Percentiles rank a stretch among this genome's conserved stretches.
Evolutionary conservation across 2,797 vertebrate species (phyloP).

Genomic region (Galago senegalensis): DNA sequence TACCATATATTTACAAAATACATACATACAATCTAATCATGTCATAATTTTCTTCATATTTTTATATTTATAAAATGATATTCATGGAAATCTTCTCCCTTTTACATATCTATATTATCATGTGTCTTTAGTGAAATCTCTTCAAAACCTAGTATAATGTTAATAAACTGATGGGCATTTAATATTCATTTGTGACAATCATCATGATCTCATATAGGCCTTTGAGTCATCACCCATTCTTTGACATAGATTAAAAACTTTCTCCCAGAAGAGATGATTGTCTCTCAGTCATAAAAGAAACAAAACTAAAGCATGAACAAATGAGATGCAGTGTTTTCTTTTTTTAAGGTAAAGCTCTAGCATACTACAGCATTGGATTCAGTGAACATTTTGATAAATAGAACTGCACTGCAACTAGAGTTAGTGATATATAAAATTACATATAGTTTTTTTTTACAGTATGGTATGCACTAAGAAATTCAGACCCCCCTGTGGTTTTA

Average conservation of each 20-base stretch:
- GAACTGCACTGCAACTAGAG: conserved; percentile 51
- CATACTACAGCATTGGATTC: conserved; percentile 11
- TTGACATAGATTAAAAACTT: conserved; percentile 56
- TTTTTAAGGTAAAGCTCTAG: conserved; percentile 38
- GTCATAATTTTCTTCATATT: conserved; percentile 57
- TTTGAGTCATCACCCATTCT: conserved; percentile 73
- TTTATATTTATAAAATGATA: conserved; percentile 54
- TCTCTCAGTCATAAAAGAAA: conserved; percentile 67
- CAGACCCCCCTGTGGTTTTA: conserved; percentile 80
- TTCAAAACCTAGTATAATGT: conserved; percentile 58
- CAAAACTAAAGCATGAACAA: conserved; percentile 66
- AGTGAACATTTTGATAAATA: conserved; percentile 29
- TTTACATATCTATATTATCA: conserved; percentile 39
- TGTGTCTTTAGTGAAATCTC: conserved; percentile 58
- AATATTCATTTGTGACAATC: conserved; percentile 75
- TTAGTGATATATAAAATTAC: conserved; percentile 55
- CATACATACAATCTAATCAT: background rate
- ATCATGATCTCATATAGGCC: conserved; percentile 50
- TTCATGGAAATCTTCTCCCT: background rate
- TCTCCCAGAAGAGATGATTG: conserved; percentile 45
- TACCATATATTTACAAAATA: conserved; percentile 40
- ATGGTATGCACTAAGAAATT: conserved; percentile 44
- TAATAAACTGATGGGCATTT: conserved; percentile 61
- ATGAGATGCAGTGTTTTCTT: background rate
- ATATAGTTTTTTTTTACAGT: background rate